Evolutionary conservation across 2,888 invertebrate species (phyloP).

Genomic region (Cephus rjabovi): DNA sequence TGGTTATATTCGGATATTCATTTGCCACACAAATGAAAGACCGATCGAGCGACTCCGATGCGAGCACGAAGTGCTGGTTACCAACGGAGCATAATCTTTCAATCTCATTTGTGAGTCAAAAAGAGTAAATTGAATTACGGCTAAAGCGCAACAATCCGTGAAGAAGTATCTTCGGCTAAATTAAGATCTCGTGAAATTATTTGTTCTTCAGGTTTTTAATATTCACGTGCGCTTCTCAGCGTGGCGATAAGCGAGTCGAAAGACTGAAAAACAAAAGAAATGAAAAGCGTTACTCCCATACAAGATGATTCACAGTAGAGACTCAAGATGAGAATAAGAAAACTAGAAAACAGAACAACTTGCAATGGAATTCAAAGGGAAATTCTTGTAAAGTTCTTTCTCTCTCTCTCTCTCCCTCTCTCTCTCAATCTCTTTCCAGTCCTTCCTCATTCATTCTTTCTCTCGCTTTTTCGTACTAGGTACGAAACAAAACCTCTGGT

Average conservation of each 20-base stretch:
- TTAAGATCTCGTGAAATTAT: not conserved
- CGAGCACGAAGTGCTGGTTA: not conserved
- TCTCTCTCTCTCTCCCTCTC: too few relatives aligned
- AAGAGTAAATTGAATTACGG: not conserved
- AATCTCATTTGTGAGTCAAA: not conserved
- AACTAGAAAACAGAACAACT: not conserved
- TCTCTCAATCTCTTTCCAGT: not conserved
- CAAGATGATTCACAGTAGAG: not conserved
- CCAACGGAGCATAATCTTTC: not conserved
- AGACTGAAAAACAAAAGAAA: not conserved
- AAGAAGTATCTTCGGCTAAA: not conserved
- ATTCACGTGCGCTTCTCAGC: not conserved
- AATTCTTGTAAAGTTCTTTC: not conserved
- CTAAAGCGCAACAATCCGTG: not conserved
- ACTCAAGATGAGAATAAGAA: not conserved
- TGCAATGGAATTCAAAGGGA: not conserved
- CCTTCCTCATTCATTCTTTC: not conserved
- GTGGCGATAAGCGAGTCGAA: not conserved
- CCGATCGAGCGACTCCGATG: not conserved
- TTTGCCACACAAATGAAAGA: not conserved
- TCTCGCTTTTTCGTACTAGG: not conserved
- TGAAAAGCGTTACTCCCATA: not conserved
- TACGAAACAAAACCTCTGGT: not conserved
- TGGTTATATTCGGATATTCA: slow-evolving; percentile 23
- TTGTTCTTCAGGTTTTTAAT: not conserved